Evolutionary conservation across 2,888 invertebrate species (phyloP), one percentile per base, ranked within the genome.

Genomic region (Caradrina clavipalpis): DNA sequence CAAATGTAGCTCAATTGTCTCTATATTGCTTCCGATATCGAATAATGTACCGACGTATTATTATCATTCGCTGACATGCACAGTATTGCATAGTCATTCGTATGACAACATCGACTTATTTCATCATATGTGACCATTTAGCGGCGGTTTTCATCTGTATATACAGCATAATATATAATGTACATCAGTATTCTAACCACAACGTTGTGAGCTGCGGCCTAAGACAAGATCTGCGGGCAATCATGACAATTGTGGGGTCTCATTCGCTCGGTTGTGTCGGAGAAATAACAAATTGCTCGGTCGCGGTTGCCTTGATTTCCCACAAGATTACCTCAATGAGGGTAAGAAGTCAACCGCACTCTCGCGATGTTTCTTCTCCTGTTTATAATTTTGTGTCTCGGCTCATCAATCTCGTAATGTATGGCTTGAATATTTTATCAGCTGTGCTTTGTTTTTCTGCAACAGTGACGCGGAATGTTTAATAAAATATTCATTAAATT

Each of bases 261-360:
- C 73, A 80, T 83, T 87, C 83, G 59, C 82, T 79, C 89, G 92
- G 90, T 88, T 83, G 86, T 87, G 85, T 83, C 79, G 74, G 84
- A 81, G 85, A 87, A 90, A 90, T 91, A 91, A 92, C 90, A 91
- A 92, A 93, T 92, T 90, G 92, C 89, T 89, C 88, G 85, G 90
- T 89, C 88, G 89, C 85, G 88, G 90, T 76, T 84, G 87, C 86
- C 89, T 90, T 93, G 93, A 94, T 93, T 94, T 94, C 94, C 94
- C 94, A 87, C 90, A 91, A 94, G 94, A 92, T 93, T 92, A 90
- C 90, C 89, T 87, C 90, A 89, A 91, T 90, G 91, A 91, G 90
- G 90, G 90, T 89, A 89, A 88, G 88, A 88, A 92, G 92, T 90
- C 90, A 92, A 91, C 90, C 86, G 85, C 88, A 81, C 80, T 82